These are phyloP conservation scores for Labeo rohita DNA, from an alignment of 2,113 vertebrate species.

Conservation along the genomic window DNA sequence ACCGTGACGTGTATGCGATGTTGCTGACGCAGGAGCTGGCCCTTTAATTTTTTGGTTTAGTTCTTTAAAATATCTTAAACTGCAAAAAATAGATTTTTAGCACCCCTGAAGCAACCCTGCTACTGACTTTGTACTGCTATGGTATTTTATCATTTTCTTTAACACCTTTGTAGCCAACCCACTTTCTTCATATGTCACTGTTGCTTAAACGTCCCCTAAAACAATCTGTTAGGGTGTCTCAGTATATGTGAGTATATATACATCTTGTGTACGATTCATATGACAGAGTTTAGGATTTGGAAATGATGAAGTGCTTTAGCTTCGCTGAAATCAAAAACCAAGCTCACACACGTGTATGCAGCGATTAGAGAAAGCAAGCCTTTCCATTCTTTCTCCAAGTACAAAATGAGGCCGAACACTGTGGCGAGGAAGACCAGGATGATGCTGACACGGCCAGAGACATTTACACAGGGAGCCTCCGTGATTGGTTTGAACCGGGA, in stretches of 20 bases:
- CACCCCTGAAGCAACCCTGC: neutral
- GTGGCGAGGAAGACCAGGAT: neutral
- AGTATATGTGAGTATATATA: neutral
- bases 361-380: neutral
- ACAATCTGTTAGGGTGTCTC: neutral
- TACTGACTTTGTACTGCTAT: neutral
- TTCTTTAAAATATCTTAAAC: neutral
- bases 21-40: too few species aligned
- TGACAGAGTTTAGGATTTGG: neutral
- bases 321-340: neutral
- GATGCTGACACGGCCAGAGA: conserved; percentile 35
- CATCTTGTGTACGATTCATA: neutral
- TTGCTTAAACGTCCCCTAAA: neutral
- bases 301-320: conserved; percentile 15
- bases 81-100: too few species aligned
- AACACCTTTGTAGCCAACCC: neutral
- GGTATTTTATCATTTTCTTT: neutral
- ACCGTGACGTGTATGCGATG: too few species aligned
- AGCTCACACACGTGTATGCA: neutral
- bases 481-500: conserved; percentile 63
- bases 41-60: neutral
- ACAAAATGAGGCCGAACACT: conserved; percentile 14
- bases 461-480: conserved; percentile 48
- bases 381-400: neutral
- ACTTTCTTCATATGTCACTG: neutral